A percentile compares a stretch with the other conserved stretches of the same genome.
Conservation (phyloP, 2,113 vertebrate genomes). For the Seriola aureovittata region DNA sequence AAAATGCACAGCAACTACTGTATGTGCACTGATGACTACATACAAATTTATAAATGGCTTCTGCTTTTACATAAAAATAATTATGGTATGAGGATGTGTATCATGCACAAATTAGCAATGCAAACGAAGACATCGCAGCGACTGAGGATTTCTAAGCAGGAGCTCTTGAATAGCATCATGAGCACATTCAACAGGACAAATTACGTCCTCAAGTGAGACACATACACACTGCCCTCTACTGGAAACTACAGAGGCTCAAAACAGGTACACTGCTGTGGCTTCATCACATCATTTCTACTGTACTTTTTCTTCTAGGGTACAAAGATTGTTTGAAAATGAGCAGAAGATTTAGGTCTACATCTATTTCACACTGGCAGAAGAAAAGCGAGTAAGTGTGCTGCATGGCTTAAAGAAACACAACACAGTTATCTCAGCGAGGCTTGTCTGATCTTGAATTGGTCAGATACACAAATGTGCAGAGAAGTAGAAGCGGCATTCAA, state of each 20-base stretch:
- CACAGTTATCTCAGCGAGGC: background rate
- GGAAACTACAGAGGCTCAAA: slow-evolving; percentile 31
- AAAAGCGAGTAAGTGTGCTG: background rate
- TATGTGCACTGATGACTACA: background rate
- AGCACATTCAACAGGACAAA: slow-evolving; percentile 3
- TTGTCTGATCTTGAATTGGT: background rate
- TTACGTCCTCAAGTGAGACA: background rate
- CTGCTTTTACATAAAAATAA: background rate
- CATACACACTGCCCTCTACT: slow-evolving; percentile 74
- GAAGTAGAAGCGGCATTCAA: background rate
- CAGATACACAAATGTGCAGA: slow-evolving; percentile 11
- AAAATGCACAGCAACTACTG: background rate
- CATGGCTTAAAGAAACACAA: background rate
- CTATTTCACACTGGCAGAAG: background rate
- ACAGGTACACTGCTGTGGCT: background rate
- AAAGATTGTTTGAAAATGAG: background rate
- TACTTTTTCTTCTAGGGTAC: too few relatives aligned
- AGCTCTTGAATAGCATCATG: background rate
- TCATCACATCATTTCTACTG: background rate
- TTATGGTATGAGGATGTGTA: background rate
- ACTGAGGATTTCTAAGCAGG: background rate
- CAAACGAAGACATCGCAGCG: slow-evolving; percentile 6
- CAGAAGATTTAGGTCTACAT: background rate
- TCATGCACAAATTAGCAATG: background rate
- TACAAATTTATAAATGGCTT: background rate